Conservation (phyloP, 2,797 vertebrate genomes). For the Mallotus villosus region DNA sequence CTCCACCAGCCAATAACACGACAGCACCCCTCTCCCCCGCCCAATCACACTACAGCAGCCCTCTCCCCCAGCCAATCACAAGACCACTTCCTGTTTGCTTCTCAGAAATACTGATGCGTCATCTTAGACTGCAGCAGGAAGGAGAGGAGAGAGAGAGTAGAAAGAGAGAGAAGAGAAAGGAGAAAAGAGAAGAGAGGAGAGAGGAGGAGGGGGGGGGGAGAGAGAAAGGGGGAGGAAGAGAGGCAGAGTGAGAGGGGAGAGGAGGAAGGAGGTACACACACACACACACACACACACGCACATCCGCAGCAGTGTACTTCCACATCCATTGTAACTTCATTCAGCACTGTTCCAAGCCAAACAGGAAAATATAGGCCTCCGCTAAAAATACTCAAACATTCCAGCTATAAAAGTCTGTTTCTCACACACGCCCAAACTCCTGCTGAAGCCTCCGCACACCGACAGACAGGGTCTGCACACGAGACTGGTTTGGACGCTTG, state of each 20-base stretch:
- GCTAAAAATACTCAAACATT: neutral
- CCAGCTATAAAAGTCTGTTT: constrained; percentile 17
- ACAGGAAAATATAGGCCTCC: neutral
- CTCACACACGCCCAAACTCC: neutral
- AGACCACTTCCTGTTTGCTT: constrained; percentile 72
- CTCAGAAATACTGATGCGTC: constrained; percentile 74
- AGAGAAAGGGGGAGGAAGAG: constrained; percentile 22
- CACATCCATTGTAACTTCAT: constrained; percentile 4
- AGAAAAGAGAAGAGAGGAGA: constrained; percentile 23
- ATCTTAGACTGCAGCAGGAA: constrained; percentile 72
- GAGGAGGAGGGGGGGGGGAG: constrained; percentile 18
- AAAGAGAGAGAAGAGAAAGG: constrained; percentile 36
- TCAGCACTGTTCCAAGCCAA: constrained; percentile 11
- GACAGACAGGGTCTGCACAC: neutral
- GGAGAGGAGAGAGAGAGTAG: constrained; percentile 39
- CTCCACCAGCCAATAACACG: too few species aligned
- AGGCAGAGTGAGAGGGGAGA: constrained; percentile 12
- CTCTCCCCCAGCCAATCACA: constrained; percentile 53
- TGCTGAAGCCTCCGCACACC: neutral
- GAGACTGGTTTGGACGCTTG: neutral
- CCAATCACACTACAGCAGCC: too few species aligned
- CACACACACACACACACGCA: constrained; percentile 5
- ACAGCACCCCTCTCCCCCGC: too few species aligned
- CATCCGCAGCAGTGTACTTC: neutral
- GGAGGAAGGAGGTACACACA: constrained; percentile 14